Base-by-base conservation (phyloP, 23 tunicate genomes). In the Styela clava region DNA sequence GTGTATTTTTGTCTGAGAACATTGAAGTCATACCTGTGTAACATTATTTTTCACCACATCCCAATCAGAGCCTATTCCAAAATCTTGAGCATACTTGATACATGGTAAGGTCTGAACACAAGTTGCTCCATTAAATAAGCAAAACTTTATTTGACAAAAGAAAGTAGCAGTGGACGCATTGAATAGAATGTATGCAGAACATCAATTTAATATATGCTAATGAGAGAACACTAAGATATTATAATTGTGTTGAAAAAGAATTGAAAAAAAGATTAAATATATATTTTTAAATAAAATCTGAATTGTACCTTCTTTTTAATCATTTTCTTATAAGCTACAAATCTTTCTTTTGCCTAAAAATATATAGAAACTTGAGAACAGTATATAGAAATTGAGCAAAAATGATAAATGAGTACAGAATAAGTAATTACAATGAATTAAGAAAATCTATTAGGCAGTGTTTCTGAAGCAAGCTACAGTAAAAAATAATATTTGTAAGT, bases 71-170 rank as follows among this genome's bases (percentile, higher is more conserved):
- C 81, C 83, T 9, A 87, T 69, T 19, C 91, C 91, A 22, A 87
- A 71, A 34, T 87, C 91, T 61, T 87, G 91, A 1, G 86, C 78
- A 67, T 87, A 87, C n/a, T 31, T 72, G 86, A 87, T 87, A 36
- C 74, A 32, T 27, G 83, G 91, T n/a, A 87, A 18, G 24, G 78
- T 87, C 91, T 87, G 34, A 2, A 63, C 16, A 52, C 56, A 44
- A 44, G 12, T 5, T 5, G 12, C 56, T 5, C 12, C 7, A 44
- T 7, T 7, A 44, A 44, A 12, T 44, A 12, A 44, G 12, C 12
- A 44, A 44, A 44, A 44, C 12, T 44, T 44, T 5, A 12, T 44
- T 44, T 12, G 56, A 44, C 9, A 44, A 44, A 44, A 44, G 7
- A 44, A 44, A 5, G 56, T 44, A 5, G n/a, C n/a, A n/a, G n/a